Conservation (phyloP, 2,113 vertebrate species). For the Pelecanoides urinatrix region DNA sequence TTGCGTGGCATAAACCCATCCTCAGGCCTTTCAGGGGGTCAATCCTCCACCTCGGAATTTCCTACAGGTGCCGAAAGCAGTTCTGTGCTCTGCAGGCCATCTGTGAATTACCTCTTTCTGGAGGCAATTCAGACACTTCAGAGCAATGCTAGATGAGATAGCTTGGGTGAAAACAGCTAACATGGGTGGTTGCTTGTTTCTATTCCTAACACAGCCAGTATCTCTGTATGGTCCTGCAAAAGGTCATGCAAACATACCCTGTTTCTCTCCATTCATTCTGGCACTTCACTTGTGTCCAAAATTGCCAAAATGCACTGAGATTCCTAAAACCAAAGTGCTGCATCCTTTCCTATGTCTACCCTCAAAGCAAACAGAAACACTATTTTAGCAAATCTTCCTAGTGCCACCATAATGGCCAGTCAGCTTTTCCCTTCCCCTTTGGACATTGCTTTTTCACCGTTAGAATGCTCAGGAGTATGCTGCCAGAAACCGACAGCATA, state of each 20-base stretch:
- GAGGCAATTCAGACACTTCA: not conserved
- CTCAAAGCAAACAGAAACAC: not conserved
- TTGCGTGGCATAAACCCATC: not conserved
- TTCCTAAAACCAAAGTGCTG: not conserved
- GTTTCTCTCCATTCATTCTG: not conserved
- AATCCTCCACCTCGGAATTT: not conserved
- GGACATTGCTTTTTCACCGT: not conserved
- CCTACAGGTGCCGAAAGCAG: not conserved
- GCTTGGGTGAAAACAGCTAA: not conserved
- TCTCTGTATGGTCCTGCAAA: not conserved
- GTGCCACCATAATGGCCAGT: not conserved
- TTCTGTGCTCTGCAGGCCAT: too few relatives aligned
- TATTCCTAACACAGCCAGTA: not conserved
- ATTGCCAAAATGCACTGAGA: not conserved
- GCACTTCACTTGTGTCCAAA: not conserved
- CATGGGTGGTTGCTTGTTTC: not conserved
- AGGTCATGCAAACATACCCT: not conserved
- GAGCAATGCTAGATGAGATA: not conserved
- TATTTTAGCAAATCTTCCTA: not conserved
- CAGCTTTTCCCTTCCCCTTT: not conserved
- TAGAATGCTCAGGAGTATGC: not conserved
- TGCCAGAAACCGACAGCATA: not conserved
- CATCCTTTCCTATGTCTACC: not conserved
- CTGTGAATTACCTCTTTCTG: not conserved
- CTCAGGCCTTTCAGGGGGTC: not conserved